Conservation (phyloP, 2,113 vertebrate genomes). For the Rhinolophus ferrumequinum region DNA sequence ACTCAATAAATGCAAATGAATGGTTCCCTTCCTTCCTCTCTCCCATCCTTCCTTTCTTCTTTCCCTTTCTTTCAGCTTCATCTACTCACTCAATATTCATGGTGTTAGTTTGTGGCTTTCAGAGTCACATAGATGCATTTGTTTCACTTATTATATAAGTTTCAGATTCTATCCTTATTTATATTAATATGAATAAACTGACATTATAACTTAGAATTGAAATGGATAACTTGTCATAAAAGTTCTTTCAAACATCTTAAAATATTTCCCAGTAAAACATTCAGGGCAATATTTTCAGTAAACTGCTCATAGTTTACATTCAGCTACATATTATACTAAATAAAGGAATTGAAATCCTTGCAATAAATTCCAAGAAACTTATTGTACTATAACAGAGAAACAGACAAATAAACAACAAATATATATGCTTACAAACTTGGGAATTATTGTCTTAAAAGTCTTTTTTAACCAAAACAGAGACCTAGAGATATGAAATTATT, state of each 20-base stretch:
- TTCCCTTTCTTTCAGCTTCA: neutral
- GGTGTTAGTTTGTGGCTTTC: neutral
- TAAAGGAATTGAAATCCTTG: neutral
- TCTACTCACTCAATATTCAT: neutral
- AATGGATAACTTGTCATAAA: neutral
- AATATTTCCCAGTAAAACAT: neutral
- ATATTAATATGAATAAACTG: slow-evolving; percentile 35
- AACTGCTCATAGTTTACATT: neutral
- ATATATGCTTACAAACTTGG: neutral
- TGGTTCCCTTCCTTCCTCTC: neutral
- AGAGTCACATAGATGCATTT: neutral
- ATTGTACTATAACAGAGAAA: neutral
- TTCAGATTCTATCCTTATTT: neutral
- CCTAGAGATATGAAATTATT: neutral
- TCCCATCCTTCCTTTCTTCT: too few species aligned
- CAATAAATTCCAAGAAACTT: neutral
- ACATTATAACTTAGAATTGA: neutral
- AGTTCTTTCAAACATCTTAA: neutral
- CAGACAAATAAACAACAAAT: neutral
- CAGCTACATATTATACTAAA: neutral
- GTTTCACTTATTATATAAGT: slow-evolving; percentile 30
- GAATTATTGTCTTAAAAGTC: neutral
- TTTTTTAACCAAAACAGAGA: neutral
- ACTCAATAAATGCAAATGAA: neutral
- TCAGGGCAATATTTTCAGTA: neutral